Base-by-base conservation (phyloP, 2,888 invertebrate species). In the Chorisops tibialis region DNA sequence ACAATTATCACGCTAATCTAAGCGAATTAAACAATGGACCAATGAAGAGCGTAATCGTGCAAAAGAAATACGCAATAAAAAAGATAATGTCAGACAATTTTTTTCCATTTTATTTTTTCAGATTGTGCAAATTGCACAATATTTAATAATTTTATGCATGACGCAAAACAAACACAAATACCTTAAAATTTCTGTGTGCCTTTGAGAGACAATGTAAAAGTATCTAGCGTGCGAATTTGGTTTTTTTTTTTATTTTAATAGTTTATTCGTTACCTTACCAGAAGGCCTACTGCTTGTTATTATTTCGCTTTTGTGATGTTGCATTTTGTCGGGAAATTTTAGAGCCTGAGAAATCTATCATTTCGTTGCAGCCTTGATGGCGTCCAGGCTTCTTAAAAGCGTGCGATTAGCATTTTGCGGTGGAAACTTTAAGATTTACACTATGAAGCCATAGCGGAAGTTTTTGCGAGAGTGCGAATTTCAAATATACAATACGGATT, bases 201-300 rank as follows among this genome's bases (percentile, higher is more conserved):
- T 21, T 39, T 21, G 22, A 54, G 37, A 37, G 39, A 54, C 52
- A 54, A 54, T 54, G 52, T 22, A 54, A 22, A 5, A 30, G 30
- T 30, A 30, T n/a, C n/a, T n/a, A n/a, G n/a, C 52, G 52, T 54
- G 52, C 39, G 52, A 54, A 54, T 41, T 41, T 35, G 35, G 50
- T 16, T 50, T 6, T 19, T 14, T 54, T 54, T 50, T 54, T 54
- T 41, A n/a, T n/a, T n/a, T n/a, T n/a, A n/a, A n/a, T 11, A 51
- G 39, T 14, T 38, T n/a, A 16, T 38, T 11, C 7, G n/a, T n/a
- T n/a, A 51, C 18, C 12, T 51, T 1, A 49, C n/a, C 19, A 38
- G 16, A 38, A 38, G 18, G 6, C 38, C 9, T 12, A 51, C 12
- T 19, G 19, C 5, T 11, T 11, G 51, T 1, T 18, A 11, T 21